A percentile compares a stretch with the other conserved stretches of the same genome.
Evolutionary conservation across 2,888 invertebrate species (phyloP).

Genomic region (Zaprionus lineosus): DNA sequence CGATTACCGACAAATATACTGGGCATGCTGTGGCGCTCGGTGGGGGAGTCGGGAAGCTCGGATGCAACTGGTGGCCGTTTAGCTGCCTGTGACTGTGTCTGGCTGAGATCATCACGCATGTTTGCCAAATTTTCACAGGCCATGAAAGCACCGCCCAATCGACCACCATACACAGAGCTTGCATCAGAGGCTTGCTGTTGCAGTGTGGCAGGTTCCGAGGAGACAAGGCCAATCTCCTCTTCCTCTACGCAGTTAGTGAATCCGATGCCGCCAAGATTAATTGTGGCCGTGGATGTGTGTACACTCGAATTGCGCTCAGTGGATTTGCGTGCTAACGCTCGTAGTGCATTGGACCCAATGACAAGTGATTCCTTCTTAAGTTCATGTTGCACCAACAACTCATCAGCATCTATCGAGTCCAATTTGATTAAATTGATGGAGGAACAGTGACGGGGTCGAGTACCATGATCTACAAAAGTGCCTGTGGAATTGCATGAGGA

Average conservation of each 20-base stretch:
- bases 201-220: slow-evolving; percentile 27
- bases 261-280: slow-evolving; percentile 78
- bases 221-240: slow-evolving; percentile 11
- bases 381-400: slow-evolving; percentile 40
- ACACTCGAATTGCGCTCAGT: slow-evolving; percentile 79
- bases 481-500: slow-evolving; percentile 80
- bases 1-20: slow-evolving; percentile 86
- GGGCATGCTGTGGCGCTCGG: slow-evolving; percentile 86
- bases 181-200: slow-evolving; percentile 85
- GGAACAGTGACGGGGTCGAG: slow-evolving; percentile 67
- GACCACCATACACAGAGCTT: slow-evolving; percentile 84
- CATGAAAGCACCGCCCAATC: slow-evolving; percentile 84
- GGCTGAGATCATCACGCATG: slow-evolving; percentile 83
- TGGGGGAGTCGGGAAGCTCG: slow-evolving; percentile 45
- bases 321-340: slow-evolving; percentile 77
- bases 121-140: slow-evolving; percentile 87
- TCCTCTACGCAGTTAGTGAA: slow-evolving; percentile 61
- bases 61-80: slow-evolving; percentile 9
- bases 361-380: slow-evolving; percentile 80
- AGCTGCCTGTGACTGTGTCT: slow-evolving; percentile 68
- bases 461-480: slow-evolving; percentile 84
- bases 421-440: slow-evolving; percentile 80
- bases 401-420: slow-evolving; percentile 63
- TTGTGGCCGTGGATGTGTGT: slow-evolving; percentile 84
- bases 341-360: slow-evolving; percentile 81